These are phyloP conservation scores for rat (Rattus norvegicus) DNA, from an alignment of 2,113 vertebrate genomes.

Conservation along the genomic window DNA sequence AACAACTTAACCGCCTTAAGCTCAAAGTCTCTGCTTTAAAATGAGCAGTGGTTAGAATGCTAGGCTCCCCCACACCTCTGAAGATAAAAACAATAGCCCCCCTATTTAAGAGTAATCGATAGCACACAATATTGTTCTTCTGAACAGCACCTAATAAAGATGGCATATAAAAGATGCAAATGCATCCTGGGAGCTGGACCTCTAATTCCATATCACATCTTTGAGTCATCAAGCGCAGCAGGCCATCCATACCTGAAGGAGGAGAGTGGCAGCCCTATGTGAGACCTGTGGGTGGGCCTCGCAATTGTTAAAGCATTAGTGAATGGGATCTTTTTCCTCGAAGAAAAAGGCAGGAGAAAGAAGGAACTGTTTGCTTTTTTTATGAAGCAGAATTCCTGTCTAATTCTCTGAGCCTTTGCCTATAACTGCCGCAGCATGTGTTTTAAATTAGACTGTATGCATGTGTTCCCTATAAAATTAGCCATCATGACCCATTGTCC, in stretches of 20 bases:
- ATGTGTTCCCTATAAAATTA: conserved; percentile 85
- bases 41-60: neutral
- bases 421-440: conserved; percentile 79
- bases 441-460: conserved; percentile 82
- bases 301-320: conserved; percentile 70
- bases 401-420: conserved; percentile 80
- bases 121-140: neutral
- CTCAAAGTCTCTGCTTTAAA: conserved; percentile 4
- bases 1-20: neutral
- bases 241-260: conserved; percentile 24
- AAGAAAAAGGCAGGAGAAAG: conserved; percentile 77
- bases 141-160: conserved; percentile 47
- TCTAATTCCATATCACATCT: conserved; percentile 26
- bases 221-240: neutral
- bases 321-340: conserved; percentile 74
- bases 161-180: conserved; percentile 5
- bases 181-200: neutral
- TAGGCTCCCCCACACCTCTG: neutral
- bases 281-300: conserved; percentile 64
- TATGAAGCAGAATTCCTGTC: conserved; percentile 81
- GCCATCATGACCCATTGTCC: conserved; percentile 83
- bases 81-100: neutral
- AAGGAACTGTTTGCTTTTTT: conserved; percentile 78
- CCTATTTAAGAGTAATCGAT: neutral
- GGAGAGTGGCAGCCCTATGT: neutral